A percentile compares a stretch with the other conserved stretches of the same genome.
Conservation (phyloP, 2,113 vertebrate genomes). For the Thalassarche chlororhynchos region DNA sequence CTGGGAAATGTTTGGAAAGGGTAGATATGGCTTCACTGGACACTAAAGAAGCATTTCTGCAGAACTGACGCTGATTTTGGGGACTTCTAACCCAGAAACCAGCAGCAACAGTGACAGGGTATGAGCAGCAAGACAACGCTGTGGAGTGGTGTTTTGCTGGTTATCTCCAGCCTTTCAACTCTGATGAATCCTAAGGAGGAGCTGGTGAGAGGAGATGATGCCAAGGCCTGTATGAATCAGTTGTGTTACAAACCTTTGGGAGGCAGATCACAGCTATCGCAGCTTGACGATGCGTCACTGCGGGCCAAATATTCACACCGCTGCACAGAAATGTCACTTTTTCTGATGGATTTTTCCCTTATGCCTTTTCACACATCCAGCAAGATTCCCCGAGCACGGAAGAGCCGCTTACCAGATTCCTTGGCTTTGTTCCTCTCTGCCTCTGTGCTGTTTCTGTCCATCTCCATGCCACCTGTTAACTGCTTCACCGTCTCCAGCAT, state of each 20-base stretch:
- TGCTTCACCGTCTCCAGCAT: constrained; percentile 83
- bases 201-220: not conserved
- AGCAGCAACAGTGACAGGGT: not conserved
- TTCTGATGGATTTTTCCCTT: not conserved
- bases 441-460: constrained; percentile 75
- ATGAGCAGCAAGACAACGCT: fast-evolving
- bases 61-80: not conserved
- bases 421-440: constrained; percentile 74
- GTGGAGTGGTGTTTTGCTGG: fast-evolving
- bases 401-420: constrained; percentile 78
- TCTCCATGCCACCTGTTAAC: constrained; percentile 77
- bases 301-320: fast-evolving
- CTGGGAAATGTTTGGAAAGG: not conserved
- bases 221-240: not conserved
- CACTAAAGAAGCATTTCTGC: not conserved
- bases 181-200: fast-evolving
- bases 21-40: fast-evolving
- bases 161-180: not conserved
- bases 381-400: fast-evolving
- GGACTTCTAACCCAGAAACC: not conserved
- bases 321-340: not conserved
- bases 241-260: not conserved
- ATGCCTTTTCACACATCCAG: not conserved
- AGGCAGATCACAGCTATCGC: not conserved
- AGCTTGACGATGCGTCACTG: not conserved